phyloP scores from a whole-genome alignment of 53 echinoderm and acorn worm species.

The Luidia sarsii region DNA sequence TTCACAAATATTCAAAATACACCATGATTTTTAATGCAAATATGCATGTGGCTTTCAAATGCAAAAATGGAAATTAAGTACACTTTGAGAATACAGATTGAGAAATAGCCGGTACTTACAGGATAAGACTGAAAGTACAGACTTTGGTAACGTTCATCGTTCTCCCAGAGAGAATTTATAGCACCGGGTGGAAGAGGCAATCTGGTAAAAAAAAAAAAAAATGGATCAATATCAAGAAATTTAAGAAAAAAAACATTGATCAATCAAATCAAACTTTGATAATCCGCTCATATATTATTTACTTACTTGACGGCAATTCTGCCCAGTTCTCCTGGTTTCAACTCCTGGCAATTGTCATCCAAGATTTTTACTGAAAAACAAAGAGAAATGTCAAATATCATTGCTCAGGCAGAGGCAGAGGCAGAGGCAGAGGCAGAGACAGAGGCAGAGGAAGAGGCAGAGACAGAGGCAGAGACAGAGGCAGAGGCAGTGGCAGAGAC shows the following conservation, averaged over 20 bases:
- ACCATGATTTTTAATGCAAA: too few relatives aligned
- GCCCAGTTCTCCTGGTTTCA: constrained; percentile 68
- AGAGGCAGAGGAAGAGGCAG: too few relatives aligned
- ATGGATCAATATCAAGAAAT: not conserved
- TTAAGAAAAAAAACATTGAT: too few relatives aligned
- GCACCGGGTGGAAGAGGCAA: constrained; percentile 89
- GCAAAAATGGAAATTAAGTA: not conserved
- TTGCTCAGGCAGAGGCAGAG: not conserved
- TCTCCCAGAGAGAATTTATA: constrained; percentile 81
- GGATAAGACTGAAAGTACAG: constrained; percentile 81
- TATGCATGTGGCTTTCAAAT: too few relatives aligned
- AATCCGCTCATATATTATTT: not conserved
- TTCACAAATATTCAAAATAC: too few relatives aligned
- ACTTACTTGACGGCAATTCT: constrained; percentile 91
- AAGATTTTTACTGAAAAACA: constrained; percentile 74
- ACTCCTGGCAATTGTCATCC: constrained; percentile 64
- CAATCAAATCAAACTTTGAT: not conserved
- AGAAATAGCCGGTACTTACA: constrained; percentile 55
- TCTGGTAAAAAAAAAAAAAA: constrained; percentile 45
- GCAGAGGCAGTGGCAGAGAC: too few relatives aligned
- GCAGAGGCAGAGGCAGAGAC: too few relatives aligned
- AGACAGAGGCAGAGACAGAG: too few relatives aligned
- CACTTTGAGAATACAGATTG: not conserved
- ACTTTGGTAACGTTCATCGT: constrained; percentile 67
- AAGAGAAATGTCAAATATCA: not conserved